Percentiles rank a stretch among this genome's conserved stretches.
These are phyloP conservation scores for Acrocephalus scirpaceus DNA, from an alignment of 2,797 vertebrate genomes.

Conservation along the genomic window DNA sequence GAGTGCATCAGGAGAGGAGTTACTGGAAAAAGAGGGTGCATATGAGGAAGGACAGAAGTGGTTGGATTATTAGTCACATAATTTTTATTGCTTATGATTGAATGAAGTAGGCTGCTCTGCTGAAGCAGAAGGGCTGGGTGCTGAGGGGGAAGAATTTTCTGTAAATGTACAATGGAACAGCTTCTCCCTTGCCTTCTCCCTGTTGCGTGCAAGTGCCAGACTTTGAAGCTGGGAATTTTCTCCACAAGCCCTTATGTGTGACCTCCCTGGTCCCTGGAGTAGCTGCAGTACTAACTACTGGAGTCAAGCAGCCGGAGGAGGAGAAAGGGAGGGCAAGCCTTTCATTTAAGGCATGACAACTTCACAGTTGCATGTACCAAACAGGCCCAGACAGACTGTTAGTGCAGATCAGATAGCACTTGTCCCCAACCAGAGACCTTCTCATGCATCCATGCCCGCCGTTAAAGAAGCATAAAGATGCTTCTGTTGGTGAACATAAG, in stretches of 20 bases:
- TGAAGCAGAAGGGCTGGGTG: neutral
- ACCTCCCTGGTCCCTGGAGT: neutral
- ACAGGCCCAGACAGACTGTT: accelerated
- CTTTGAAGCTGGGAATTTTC: neutral
- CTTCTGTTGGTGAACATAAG: neutral
- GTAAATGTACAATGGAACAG: neutral
- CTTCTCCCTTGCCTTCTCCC: neutral
- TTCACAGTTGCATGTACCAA: neutral
- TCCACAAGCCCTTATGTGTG: neutral
- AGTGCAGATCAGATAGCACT: neutral
- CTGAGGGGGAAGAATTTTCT: neutral
- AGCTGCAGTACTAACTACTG: neutral
- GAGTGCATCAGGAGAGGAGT: neutral
- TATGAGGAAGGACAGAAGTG: neutral
- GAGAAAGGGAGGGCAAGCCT: neutral
- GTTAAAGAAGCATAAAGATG: neutral
- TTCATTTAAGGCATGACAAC: neutral
- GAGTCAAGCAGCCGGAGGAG: neutral
- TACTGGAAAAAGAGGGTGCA: neutral
- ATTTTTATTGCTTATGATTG: neutral
- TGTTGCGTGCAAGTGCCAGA: neutral
- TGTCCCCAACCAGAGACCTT: neutral
- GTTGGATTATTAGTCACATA: neutral
- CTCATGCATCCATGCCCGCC: neutral
- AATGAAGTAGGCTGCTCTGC: neutral